Percentiles rank a stretch among this genome's conserved stretches.
Conservation (phyloP, 2,888 invertebrate genomes). For the Cenopis cana region DNA sequence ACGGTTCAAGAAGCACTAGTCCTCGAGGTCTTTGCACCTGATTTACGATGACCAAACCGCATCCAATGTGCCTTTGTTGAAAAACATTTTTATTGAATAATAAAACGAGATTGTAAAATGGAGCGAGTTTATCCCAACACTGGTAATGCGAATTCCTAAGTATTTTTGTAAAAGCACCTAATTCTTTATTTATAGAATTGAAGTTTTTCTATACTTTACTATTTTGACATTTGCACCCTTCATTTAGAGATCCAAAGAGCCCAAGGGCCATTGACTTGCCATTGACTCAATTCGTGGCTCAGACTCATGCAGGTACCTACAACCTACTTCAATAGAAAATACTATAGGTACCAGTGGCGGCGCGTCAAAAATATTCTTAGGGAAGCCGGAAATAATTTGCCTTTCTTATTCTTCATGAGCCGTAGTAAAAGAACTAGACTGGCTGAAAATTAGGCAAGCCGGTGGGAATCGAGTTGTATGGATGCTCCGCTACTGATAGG, state of each 20-base stretch:
- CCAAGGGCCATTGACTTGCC: too few relatives aligned
- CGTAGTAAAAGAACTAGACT: too few relatives aligned
- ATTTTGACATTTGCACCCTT: not conserved
- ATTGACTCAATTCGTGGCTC: not conserved
- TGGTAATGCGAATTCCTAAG: conserved; percentile 57
- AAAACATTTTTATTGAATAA: conserved; percentile 81
- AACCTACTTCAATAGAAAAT: not conserved
- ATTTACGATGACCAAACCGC: conserved; percentile 81
- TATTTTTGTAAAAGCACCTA: conserved; percentile 1
- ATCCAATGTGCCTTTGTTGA: conserved; percentile 82
- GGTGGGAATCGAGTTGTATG: too few relatives aligned
- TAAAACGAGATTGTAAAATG: conserved; percentile 82
- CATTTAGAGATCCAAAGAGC: not conserved
- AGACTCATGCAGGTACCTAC: too few relatives aligned
- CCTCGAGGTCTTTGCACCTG: conserved; percentile 77
- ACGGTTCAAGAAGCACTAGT: conserved; percentile 79
- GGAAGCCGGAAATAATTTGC: too few relatives aligned
- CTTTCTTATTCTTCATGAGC: too few relatives aligned
- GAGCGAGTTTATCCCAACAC: conserved; percentile 73
- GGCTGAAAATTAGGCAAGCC: too few relatives aligned
- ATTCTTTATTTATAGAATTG: not conserved
- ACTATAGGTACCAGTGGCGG: too few relatives aligned
- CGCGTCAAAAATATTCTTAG: too few relatives aligned
- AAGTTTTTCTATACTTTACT: not conserved
- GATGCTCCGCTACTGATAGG: too few relatives aligned